Percentiles rank a stretch among this genome's conserved stretches.
Conservation (phyloP, 2,113 vertebrate species). For the Corapipo altera region DNA sequence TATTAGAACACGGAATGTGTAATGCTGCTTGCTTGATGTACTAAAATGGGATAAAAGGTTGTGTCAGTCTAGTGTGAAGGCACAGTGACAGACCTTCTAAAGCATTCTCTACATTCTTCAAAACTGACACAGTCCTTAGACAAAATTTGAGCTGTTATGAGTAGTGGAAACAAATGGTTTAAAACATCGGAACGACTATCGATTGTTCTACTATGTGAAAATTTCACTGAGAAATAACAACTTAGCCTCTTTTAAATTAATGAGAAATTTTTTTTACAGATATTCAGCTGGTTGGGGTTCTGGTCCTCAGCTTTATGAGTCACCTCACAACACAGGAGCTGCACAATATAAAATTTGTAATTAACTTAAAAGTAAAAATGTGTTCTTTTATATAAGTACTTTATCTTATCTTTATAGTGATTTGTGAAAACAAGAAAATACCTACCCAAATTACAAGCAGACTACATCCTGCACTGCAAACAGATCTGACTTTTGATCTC, state of each 20-base stretch:
- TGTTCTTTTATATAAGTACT: not conserved
- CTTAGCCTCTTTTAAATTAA: not conserved
- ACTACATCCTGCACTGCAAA: not conserved
- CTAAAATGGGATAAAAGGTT: not conserved
- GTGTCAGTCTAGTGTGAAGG: not conserved
- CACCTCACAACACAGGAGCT: not conserved
- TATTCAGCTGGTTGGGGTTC: not conserved
- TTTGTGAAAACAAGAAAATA: not conserved
- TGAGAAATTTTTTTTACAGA: not conserved
- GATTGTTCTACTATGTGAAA: not conserved
- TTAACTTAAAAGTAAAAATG: not conserved
- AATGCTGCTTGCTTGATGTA: not conserved
- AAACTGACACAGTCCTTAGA: not conserved
- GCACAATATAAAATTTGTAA: not conserved
- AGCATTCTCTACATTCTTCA: not conserved
- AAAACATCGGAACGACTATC: not conserved
- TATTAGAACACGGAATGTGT: not conserved
- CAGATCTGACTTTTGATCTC: not conserved
- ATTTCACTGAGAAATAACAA: not conserved
- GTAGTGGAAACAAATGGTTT: not conserved
- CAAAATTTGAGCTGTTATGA: slow-evolving; percentile 1
- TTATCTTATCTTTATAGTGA: not conserved
- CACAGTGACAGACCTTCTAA: not conserved
- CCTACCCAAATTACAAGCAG: not conserved
- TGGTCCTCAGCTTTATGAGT: not conserved